Conservation (phyloP, 2,797 vertebrate genomes). For the Onychomys torridus region DNA sequence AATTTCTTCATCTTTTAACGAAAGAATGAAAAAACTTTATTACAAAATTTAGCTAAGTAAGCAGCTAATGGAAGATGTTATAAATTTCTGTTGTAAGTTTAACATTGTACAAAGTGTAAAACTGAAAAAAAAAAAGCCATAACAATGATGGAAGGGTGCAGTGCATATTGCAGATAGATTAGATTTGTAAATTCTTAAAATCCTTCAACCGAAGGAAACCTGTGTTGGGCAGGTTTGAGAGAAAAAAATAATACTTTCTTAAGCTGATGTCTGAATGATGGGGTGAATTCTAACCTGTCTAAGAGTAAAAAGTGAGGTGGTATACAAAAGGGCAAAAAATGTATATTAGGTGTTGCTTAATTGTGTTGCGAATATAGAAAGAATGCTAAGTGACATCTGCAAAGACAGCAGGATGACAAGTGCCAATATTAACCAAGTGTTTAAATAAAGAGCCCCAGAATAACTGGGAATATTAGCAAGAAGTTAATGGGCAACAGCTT, state of each 20-base stretch:
- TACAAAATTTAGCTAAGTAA: slow-evolving; percentile 6
- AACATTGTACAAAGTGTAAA: background rate
- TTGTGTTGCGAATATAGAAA: slow-evolving; percentile 75
- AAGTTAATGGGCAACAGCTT: slow-evolving; percentile 75
- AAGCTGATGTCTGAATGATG: slow-evolving; percentile 21
- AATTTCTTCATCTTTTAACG: background rate
- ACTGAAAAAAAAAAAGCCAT: background rate
- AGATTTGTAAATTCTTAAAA: slow-evolving; percentile 41
- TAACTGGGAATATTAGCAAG: slow-evolving; percentile 78
- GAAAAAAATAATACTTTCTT: background rate
- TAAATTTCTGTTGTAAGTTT: slow-evolving; percentile 27
- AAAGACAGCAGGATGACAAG: slow-evolving; percentile 80
- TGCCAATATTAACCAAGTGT: slow-evolving; percentile 74
- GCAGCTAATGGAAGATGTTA: background rate
- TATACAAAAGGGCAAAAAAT: slow-evolving; percentile 38
- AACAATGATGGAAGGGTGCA: background rate
- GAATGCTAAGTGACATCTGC: slow-evolving; percentile 80
- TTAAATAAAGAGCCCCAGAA: slow-evolving; percentile 76
- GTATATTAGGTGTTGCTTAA: slow-evolving; percentile 51
- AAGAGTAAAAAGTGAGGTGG: slow-evolving; percentile 43
- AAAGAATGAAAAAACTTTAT: background rate
- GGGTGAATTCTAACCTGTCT: slow-evolving; percentile 36
- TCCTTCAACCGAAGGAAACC: background rate
- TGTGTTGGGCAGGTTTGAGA: background rate
- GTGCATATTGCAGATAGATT: background rate